Base-by-base conservation (phyloP, 2,113 vertebrate species). In the Coracopsis vasa region DNA sequence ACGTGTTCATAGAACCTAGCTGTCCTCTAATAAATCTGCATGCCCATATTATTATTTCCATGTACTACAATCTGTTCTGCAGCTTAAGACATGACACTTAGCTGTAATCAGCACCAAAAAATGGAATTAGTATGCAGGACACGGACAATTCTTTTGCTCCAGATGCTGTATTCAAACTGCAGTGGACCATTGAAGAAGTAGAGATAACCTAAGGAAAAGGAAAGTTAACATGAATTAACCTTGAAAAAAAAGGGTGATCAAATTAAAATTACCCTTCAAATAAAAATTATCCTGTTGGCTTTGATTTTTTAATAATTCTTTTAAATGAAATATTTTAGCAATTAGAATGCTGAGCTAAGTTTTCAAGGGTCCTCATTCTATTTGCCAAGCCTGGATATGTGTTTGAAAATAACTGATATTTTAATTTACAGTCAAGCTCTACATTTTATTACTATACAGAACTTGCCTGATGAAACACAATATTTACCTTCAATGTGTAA, bases 91-190 rank as follows among this genome's bases (percentile, higher is more conserved):
- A 80, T 58, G 62, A 13, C 28, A 58, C 41, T 53, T 35, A 77
- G 72, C 8, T 35, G 54, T 33, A 80, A 47, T 98, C 96, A 99
- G 90, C 99, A 99, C 98, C 98, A 99, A 94, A 99, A 94, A 20
- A 99, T 81, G 13, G 99, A 98, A 96, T 99, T 99, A 58, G 98
- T 97, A 73, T 98, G 97, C 97, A 98, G 56, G 79, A 99, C 97
- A 29, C 98, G 98, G 6, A 98, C 96, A 80, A 99, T 97, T 86
- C 99, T 99, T 91, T 97, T 98, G 44, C 98, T 97, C 93, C 78
- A 98, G 96, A 99, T 98, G 82, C 98, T 99, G 94, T 99, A 99
- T 96, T 99, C 99, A 88, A 98, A 99, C 94, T 98, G 99, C 39
- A 98, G 19, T 1, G 98, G 88, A 17, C 98, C 98, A 7, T 97